Percentiles rank a stretch among this genome's conserved stretches.
These are phyloP conservation scores for Echinometra lucunter DNA, from an alignment of 53 echinoderm and acorn worm species.

Conservation along the genomic window DNA sequence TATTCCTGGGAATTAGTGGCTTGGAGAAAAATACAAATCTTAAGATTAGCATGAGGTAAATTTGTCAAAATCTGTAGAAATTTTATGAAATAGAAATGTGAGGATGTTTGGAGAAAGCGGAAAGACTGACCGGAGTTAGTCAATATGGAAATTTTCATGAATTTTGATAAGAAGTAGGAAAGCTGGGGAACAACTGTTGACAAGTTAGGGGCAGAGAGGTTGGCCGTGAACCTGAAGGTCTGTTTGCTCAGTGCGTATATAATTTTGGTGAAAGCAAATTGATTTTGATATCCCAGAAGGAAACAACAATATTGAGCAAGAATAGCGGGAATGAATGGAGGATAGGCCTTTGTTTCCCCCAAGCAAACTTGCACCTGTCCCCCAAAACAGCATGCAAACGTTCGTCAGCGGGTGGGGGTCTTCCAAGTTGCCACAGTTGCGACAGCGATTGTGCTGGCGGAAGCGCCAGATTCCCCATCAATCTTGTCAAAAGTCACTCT, in stretches of 20 bases:
- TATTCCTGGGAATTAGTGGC: constrained; percentile 42
- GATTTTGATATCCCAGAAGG: constrained; percentile 65
- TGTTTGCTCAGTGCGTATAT: constrained; percentile 64
- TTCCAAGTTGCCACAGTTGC: constrained; percentile 35
- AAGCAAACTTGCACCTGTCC: constrained; percentile 43
- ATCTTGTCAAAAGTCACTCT: not conserved
- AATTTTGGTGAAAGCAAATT: constrained; percentile 58
- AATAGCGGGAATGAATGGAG: constrained; percentile 19
- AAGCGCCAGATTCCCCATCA: not conserved
- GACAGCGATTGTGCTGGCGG: not conserved
- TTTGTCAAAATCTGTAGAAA: not conserved
- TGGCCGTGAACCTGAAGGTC: constrained; percentile 26
- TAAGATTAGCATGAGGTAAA: constrained; percentile 31
- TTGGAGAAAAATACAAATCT: not conserved
- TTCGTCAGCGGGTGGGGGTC: not conserved
- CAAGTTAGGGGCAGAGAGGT: not conserved
- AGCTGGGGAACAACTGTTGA: constrained; percentile 33
- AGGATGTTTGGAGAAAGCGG: not conserved
- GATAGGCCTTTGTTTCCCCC: constrained; percentile 36
- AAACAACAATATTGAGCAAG: constrained; percentile 40
- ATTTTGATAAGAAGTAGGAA: not conserved
- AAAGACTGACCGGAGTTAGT: not conserved
- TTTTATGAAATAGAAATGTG: not conserved
- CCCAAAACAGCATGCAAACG: constrained; percentile 5
- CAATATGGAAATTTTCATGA: constrained; percentile 21